Evolutionary conservation across 2,888 invertebrate species (phyloP).

Genomic region (Dasypogon diadema): DNA sequence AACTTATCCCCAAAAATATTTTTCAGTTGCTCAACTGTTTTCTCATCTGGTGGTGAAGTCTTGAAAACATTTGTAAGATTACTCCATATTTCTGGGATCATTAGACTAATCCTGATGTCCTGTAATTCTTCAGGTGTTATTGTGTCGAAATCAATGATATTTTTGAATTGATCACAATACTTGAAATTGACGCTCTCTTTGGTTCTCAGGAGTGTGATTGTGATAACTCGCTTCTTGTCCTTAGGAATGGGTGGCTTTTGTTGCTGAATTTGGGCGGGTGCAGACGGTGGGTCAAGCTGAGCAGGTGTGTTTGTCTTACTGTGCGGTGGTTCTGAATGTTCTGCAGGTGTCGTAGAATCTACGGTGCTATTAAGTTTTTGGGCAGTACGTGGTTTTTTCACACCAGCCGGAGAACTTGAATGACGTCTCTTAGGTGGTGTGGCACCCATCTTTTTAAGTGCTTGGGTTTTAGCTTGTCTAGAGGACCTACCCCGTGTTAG

Average conservation of each 20-base stretch:
- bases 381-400: neutral
- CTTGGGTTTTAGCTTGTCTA: conserved; percentile 47
- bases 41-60: conserved; percentile 49
- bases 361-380: neutral
- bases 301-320: neutral
- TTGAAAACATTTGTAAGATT: conserved; percentile 51
- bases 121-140: conserved; percentile 50
- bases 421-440: neutral
- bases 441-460: neutral
- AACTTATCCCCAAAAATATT: conserved; percentile 52
- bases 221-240: conserved; percentile 49
- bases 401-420: neutral
- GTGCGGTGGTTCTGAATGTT: neutral
- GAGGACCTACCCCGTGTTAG: conserved; percentile 1
- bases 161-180: conserved; percentile 52
- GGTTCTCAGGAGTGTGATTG: conserved; percentile 51
- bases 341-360: neutral
- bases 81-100: conserved; percentile 52
- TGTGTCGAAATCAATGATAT: conserved; percentile 50
- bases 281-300: neutral
- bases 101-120: conserved; percentile 52
- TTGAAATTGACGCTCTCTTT: conserved; percentile 50
- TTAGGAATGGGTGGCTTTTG: neutral
- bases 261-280: neutral
- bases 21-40: conserved; percentile 44